Evolutionary conservation across 2,888 invertebrate genomes (phyloP), one percentile per base, ranked within the genome.

Genomic region (Silvanus unidentatus): DNA sequence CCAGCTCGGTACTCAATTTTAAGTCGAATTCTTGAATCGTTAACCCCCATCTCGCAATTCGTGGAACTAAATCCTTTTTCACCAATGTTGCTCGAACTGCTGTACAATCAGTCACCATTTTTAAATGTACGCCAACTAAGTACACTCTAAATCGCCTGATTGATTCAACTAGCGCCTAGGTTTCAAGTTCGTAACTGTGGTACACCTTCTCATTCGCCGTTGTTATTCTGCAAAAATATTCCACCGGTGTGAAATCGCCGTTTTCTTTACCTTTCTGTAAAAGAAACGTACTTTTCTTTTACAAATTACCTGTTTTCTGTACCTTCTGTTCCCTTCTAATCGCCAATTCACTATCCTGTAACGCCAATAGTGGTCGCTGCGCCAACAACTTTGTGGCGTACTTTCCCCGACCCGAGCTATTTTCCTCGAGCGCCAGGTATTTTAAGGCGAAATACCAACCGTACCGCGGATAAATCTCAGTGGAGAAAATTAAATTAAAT

Each of bases 221-320:
- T 1, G 65, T 56, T 10, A 54, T 54, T 30, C 61, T 51, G 36
- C 62, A 64, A 16, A 50, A 55, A 45, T 62, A 68, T 4, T 50
- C 47, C 6, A 67, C 51, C 10, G 53, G 51, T 15, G 51, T 37
- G 28, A 50, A 35, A 9, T 38, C 22, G 11, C 40, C 43, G 2
- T 32, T 44, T 39, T 16, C 48, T 48, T 30, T 42, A n/a, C n/a
- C n/a, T n/a, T n/a, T n/a, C n/a, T n/a, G n/a, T n/a, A n/a, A n/a
- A n/a, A n/a, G n/a, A n/a, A n/a, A n/a, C n/a, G n/a, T n/a, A n/a
- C n/a, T n/a, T n/a, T n/a, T n/a, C n/a, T n/a, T n/a, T n/a, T n/a
- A n/a, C n/a, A n/a, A n/a, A n/a, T n/a, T n/a, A n/a, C n/a, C n/a
- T n/a, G n/a, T n/a, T n/a, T n/a, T n/a, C n/a, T 12, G 4, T n/a